These are phyloP conservation scores for Nymphicus hollandicus DNA, from an alignment of 2,113 vertebrate genomes.

Conservation along the genomic window DNA sequence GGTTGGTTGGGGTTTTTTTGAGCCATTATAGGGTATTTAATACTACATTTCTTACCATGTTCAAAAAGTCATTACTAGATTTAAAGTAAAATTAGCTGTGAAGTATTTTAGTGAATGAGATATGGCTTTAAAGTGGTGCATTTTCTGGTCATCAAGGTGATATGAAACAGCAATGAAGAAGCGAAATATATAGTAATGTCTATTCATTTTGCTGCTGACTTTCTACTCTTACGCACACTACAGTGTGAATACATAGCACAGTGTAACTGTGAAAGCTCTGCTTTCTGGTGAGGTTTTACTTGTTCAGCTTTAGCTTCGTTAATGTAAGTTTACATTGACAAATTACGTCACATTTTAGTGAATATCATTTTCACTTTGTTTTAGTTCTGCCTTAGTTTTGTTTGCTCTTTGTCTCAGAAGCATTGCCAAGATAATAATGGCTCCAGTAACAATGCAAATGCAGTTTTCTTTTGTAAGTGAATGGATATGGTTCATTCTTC, in stretches of 20 bases:
- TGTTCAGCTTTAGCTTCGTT: neutral
- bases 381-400: neutral
- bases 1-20: neutral
- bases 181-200: neutral
- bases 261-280: fast-evolving
- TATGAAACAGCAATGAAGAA: neutral
- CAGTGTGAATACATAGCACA: neutral
- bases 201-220: neutral
- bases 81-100: neutral
- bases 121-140: neutral
- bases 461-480: neutral
- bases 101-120: neutral
- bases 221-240: neutral
- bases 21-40: neutral
- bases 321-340: neutral
- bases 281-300: neutral
- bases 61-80: slow-evolving; percentile 17
- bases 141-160: neutral
- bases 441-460: neutral
- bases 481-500: neutral
- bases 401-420: neutral
- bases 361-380: neutral
- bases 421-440: neutral
- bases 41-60: neutral
- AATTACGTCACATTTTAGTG: neutral